Conservation (phyloP, 2,888 invertebrate species). For the Sarcophaga carnaria region DNA sequence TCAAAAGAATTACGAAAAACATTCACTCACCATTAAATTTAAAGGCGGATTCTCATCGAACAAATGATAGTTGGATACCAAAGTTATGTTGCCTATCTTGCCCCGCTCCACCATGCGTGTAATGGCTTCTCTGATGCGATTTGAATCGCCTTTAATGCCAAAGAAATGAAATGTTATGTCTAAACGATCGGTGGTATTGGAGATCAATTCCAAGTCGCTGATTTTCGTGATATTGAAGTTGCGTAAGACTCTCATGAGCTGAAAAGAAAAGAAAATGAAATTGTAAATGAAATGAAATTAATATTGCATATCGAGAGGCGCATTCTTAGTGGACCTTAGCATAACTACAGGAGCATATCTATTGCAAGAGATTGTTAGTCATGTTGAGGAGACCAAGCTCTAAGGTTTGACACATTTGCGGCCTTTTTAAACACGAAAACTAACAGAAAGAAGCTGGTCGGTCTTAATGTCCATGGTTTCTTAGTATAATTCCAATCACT, state of each 20-base stretch:
- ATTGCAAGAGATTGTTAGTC: too few relatives aligned
- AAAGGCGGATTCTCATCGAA: slow-evolving; percentile 89
- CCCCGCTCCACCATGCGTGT: slow-evolving; percentile 85
- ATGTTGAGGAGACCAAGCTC: too few relatives aligned
- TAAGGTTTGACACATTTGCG: too few relatives aligned
- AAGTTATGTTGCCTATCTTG: slow-evolving; percentile 84
- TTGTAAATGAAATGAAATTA: too few relatives aligned
- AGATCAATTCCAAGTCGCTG: slow-evolving; percentile 85
- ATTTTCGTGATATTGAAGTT: slow-evolving; percentile 87
- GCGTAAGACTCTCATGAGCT: slow-evolving; percentile 86
- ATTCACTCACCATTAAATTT: slow-evolving; percentile 85
- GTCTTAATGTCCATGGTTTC: too few relatives aligned
- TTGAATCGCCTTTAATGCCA: slow-evolving; percentile 80
- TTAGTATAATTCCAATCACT: too few relatives aligned
- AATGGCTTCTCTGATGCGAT: slow-evolving; percentile 82
- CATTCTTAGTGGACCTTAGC: too few relatives aligned
- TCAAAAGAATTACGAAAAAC: background rate
- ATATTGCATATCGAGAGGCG: too few relatives aligned
- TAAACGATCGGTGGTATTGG: slow-evolving; percentile 83
- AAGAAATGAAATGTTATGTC: slow-evolving; percentile 83
- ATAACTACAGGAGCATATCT: too few relatives aligned
- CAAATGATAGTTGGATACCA: slow-evolving; percentile 86
- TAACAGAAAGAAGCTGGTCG: too few relatives aligned
- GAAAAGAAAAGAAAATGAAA: slow-evolving; percentile 77
- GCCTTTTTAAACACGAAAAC: too few relatives aligned